phyloP scores from a whole-genome alignment of 2,797 vertebrate species.

The Phoeniculus purpureus region DNA sequence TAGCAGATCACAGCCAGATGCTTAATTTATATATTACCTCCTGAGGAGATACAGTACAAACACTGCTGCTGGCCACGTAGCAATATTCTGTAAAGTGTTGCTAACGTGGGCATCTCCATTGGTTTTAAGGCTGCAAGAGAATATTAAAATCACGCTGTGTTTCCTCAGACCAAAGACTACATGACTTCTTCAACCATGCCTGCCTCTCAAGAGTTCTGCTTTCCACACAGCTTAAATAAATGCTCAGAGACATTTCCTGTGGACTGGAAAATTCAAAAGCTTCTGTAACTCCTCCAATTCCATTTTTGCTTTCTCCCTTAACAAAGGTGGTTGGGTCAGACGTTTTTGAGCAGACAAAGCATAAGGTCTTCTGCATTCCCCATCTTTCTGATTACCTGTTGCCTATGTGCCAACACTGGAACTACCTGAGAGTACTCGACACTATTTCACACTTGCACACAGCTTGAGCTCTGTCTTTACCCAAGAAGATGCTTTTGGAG shows the following conservation, averaged over 20 bases:
- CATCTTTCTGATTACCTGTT: not conserved
- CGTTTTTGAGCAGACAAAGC: not conserved
- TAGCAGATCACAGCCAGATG: not conserved
- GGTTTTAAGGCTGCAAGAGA: not conserved
- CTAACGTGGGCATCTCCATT: not conserved
- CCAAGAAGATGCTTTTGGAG: not conserved
- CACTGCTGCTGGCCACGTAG: not conserved
- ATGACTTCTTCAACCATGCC: not conserved
- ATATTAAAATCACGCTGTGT: not conserved
- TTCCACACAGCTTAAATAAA: not conserved
- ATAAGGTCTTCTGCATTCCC: not conserved
- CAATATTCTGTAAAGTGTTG: not conserved
- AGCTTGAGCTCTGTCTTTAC: not conserved
- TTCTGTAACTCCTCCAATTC: not conserved
- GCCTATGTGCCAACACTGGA: not conserved
- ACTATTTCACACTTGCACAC: fast-evolving
- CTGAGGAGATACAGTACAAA: not conserved
- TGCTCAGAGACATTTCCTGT: not conserved
- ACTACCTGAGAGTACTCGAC: not conserved
- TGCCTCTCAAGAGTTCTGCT: not conserved
- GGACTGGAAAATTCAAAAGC: not conserved
- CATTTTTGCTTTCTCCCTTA: not conserved
- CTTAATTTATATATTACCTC: not conserved
- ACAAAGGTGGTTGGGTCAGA: not conserved
- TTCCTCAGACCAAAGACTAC: not conserved